phyloP scores from a whole-genome alignment of 2,888 invertebrate genomes.

The Oligia latruncula region DNA sequence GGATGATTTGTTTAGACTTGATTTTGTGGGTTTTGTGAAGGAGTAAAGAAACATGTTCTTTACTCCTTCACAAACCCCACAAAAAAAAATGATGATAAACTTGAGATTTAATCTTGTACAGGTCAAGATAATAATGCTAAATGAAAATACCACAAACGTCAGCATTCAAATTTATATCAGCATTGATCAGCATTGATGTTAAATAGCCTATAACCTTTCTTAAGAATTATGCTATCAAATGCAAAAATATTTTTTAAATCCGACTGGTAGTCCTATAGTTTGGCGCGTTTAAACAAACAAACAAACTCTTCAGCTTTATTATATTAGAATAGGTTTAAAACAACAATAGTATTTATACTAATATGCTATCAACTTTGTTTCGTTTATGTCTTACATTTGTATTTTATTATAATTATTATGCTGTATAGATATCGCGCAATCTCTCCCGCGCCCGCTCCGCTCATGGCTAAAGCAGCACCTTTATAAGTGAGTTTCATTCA shows the following conservation, averaged over 20 bases:
- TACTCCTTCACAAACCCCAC: too few relatives aligned
- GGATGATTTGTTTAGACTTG: neutral
- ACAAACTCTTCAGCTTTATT: neutral
- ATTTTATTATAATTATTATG: neutral
- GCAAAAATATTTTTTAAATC: too few relatives aligned
- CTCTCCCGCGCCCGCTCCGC: conserved; percentile 21
- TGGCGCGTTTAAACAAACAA: too few relatives aligned
- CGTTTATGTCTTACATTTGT: neutral
- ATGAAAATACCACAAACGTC: neutral
- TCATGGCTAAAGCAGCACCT: conserved; percentile 1
- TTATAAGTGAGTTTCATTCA: conserved; percentile 63
- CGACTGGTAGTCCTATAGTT: too few relatives aligned
- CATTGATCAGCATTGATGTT: too few relatives aligned
- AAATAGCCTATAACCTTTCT: too few relatives aligned
- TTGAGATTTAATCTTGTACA: neutral
- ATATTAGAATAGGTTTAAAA: neutral
- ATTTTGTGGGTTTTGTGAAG: neutral
- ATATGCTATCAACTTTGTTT: neutral
- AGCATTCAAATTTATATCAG: too few relatives aligned
- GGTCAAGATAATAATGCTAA: neutral
- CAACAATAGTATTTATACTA: neutral
- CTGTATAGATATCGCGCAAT: neutral
- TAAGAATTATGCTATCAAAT: too few relatives aligned
- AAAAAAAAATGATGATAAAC: neutral
- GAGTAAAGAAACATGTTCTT: neutral